Conservation (phyloP, 2,888 invertebrate genomes). For the Eledona agricola region DNA sequence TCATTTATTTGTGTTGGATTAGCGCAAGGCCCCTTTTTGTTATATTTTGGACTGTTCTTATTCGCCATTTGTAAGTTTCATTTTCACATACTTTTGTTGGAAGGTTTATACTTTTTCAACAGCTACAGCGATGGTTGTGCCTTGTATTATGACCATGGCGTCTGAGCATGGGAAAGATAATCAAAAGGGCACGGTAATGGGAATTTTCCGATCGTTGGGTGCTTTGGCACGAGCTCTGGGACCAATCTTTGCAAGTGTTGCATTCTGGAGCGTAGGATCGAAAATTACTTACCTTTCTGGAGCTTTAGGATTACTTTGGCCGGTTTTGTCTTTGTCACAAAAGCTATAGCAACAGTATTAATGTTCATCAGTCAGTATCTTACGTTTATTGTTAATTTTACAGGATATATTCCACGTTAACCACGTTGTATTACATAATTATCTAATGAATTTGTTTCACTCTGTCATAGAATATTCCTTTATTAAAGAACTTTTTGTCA, state of each 20-base stretch:
- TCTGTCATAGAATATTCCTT: neutral
- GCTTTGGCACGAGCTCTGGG: slow-evolving; percentile 93
- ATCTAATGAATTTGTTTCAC: slow-evolving; percentile 2
- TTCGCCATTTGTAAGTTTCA: slow-evolving; percentile 87
- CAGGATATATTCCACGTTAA: slow-evolving; percentile 1
- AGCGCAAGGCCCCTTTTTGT: slow-evolving; percentile 68
- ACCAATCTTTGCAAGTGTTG: slow-evolving; percentile 86
- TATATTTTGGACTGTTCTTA: slow-evolving; percentile 85
- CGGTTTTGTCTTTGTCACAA: slow-evolving; percentile 68
- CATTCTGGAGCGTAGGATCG: slow-evolving; percentile 93
- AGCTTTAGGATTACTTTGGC: slow-evolving; percentile 77
- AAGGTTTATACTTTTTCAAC: slow-evolving; percentile 46
- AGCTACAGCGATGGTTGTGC: slow-evolving; percentile 94
- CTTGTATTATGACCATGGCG: slow-evolving; percentile 93
- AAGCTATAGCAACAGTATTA: slow-evolving; percentile 23
- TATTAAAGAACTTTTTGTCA: slow-evolving; percentile 19
- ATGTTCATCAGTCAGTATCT: slow-evolving; percentile 4
- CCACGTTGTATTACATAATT: slow-evolving; percentile 1
- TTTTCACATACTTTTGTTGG: slow-evolving; percentile 4
- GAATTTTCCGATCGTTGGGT: slow-evolving; percentile 93
- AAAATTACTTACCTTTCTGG: slow-evolving; percentile 83
- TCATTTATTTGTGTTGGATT: slow-evolving; percentile 87
- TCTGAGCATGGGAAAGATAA: slow-evolving; percentile 81
- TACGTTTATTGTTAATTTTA: too few relatives aligned
- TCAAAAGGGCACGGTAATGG: slow-evolving; percentile 92